Evolutionary conservation across 2,888 invertebrate species (phyloP).

Genomic region (Tridacna crocea): DNA sequence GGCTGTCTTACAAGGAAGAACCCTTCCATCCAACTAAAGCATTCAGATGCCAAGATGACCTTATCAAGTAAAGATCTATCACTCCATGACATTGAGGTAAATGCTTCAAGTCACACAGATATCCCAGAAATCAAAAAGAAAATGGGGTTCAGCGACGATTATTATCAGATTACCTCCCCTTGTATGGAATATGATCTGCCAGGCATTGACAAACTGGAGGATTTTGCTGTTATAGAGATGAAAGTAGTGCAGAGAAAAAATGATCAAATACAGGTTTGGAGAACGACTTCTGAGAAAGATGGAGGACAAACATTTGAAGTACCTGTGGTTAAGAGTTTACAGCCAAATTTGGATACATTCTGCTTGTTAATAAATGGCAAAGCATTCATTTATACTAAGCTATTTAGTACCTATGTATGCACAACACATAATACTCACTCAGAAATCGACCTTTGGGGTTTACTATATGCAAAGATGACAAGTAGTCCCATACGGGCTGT

Average conservation of each 20-base stretch:
- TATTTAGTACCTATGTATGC: constrained; percentile 23
- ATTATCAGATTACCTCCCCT: constrained; percentile 2
- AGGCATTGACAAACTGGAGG: background rate
- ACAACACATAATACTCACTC: background rate
- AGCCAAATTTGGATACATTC: background rate
- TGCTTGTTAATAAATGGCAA: constrained; percentile 1
- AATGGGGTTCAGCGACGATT: background rate
- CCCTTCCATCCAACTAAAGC: background rate
- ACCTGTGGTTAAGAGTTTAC: background rate
- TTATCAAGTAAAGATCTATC: constrained; percentile 1
- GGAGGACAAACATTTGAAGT: background rate
- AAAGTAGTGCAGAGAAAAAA: background rate
- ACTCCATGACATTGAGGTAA: background rate
- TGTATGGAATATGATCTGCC: constrained; percentile 27
- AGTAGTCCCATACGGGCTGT: background rate
- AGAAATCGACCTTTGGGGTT: constrained; percentile 11
- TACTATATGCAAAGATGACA: constrained; percentile 21
- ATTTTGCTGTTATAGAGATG: constrained; percentile 22
- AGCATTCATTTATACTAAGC: constrained; percentile 26
- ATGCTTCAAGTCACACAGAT: constrained; percentile 14
- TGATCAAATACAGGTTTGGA: constrained; percentile 1
- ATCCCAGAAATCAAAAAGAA: background rate
- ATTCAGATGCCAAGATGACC: constrained; percentile 26
- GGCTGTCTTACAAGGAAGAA: constrained; percentile 2
- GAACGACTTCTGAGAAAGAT: background rate